A percentile compares a stretch with the other conserved stretches of the same genome.
Evolutionary conservation across 2,888 invertebrate species (phyloP).

Genomic region (Pherbina coryleti): DNA sequence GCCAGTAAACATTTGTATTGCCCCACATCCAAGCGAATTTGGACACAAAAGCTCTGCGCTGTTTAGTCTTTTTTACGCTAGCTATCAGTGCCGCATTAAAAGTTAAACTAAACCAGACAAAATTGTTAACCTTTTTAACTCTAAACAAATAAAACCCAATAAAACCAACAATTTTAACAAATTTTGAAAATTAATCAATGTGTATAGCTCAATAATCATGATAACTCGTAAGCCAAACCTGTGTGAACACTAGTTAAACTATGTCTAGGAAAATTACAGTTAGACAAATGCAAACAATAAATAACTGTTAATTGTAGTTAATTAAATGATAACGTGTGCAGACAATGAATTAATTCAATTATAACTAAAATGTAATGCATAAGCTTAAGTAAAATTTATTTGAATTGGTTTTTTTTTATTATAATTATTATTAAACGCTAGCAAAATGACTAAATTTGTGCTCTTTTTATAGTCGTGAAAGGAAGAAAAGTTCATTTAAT

Average conservation of each 20-base stretch:
- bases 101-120: too few species aligned
- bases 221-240: not conserved
- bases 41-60: too few species aligned
- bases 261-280: not conserved
- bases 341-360: constrained; percentile 35
- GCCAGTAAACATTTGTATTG: too few species aligned
- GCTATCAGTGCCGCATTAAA: too few species aligned
- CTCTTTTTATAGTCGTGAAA: constrained; percentile 9
- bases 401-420: not conserved
- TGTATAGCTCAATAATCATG: not conserved
- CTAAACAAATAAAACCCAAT: too few species aligned
- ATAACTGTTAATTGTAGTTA: constrained; percentile 42
- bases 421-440: not conserved
- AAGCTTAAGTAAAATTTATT: constrained; percentile 40
- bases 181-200: too few species aligned
- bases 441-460: not conserved
- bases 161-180: too few species aligned
- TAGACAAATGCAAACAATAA: constrained; percentile 13
- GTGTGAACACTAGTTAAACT: not conserved
- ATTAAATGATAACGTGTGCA: constrained; percentile 17
- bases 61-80: too few species aligned
- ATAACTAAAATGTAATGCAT: constrained; percentile 49
- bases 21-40: too few species aligned
- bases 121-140: too few species aligned
- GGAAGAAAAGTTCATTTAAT: constrained; percentile 16